Conservation (phyloP, 2,113 vertebrate genomes). For the Protobothrops mucrosquamatus region DNA sequence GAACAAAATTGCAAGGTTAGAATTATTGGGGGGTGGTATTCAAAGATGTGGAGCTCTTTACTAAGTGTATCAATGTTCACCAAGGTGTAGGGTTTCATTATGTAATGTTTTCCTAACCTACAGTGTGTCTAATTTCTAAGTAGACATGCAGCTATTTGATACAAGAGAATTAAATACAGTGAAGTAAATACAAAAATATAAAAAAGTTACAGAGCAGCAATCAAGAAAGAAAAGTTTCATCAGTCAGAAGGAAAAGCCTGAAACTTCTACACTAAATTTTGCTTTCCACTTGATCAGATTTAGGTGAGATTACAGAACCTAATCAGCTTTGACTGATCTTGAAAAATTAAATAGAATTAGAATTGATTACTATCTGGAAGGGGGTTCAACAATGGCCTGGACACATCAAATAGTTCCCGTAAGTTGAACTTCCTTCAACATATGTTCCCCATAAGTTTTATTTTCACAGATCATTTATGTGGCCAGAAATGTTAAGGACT, state of each 20-base stretch:
- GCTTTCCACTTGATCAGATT: neutral
- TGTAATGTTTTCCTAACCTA: neutral
- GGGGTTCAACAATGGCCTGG: neutral
- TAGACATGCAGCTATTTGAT: neutral
- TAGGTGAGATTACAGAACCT: neutral
- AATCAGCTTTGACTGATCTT: neutral
- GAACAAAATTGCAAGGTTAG: slow-evolving; percentile 60
- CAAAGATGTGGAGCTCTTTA: neutral
- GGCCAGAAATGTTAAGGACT: slow-evolving; percentile 51
- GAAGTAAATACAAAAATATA: neutral
- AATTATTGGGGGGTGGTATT: neutral
- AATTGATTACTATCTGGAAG: neutral
- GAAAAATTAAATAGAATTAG: neutral
- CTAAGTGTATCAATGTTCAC: neutral
- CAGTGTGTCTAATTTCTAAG: neutral
- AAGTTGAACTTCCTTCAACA: neutral
- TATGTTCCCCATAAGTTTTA: neutral
- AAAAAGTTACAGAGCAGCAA: neutral
- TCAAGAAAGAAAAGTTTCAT: neutral
- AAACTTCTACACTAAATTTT: neutral
- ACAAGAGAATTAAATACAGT: neutral
- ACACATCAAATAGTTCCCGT: neutral
- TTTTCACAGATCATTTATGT: slow-evolving; percentile 63
- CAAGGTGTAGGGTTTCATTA: neutral
- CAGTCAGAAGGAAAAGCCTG: neutral